These are phyloP conservation scores for Hycleus cichorii DNA, from an alignment of 1,140 invertebrate species.

Conservation along the genomic window DNA sequence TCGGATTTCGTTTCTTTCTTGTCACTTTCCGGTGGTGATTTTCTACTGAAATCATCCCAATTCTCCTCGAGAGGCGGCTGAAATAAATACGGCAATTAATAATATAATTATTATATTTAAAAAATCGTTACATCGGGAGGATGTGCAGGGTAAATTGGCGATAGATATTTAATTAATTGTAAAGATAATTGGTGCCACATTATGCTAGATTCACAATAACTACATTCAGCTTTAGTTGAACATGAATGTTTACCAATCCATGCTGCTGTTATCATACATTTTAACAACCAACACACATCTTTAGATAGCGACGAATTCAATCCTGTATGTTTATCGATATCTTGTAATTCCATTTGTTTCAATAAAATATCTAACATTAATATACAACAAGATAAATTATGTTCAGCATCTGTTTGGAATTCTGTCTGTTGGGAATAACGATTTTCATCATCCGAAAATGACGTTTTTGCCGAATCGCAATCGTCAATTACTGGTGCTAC, in stretches of 20 bases:
- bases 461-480: conserved; percentile 57
- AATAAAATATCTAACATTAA: conserved; percentile 93
- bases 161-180: conserved; percentile 71
- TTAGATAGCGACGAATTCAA: conserved; percentile 68
- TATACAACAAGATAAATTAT: conserved; percentile 87
- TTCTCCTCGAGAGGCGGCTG: conserved; percentile 54
- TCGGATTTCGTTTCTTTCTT: conserved; percentile 59
- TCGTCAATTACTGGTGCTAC: conserved; percentile 58
- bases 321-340: conserved; percentile 74
- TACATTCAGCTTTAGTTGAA: conserved; percentile 62
- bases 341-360: conserved; percentile 95
- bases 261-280: conserved; percentile 70
- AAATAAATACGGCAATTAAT: conserved; percentile 13
- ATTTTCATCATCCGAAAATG: conserved; percentile 64
- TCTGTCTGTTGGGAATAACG: conserved; percentile 52
- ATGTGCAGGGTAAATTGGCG: conserved; percentile 62
- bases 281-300: conserved; percentile 70
- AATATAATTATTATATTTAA: conserved; percentile 2
- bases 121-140: conserved; percentile 63
- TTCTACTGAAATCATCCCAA: conserved; percentile 50
- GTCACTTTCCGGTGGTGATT: conserved; percentile 57
- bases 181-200: conserved; percentile 89
- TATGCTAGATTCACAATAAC: conserved; percentile 84
- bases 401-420: conserved; percentile 57
- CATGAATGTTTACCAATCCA: conserved; percentile 71